Conservation (phyloP, 2,797 vertebrate species). For the Discoglossus pictus region DNA sequence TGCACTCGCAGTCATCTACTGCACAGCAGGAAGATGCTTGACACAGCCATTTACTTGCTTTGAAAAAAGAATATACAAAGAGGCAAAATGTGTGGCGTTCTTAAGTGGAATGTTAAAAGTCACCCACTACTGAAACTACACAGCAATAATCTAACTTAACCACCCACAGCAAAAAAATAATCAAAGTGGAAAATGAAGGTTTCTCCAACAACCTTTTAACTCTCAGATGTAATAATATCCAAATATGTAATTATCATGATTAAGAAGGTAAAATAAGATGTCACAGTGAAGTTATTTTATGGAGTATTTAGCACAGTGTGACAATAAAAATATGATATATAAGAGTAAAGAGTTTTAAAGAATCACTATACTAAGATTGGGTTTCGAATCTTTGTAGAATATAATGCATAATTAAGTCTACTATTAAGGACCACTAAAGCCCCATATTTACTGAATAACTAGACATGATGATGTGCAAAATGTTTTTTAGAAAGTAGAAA, state of each 20-base stretch:
- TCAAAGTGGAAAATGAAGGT: conserved; percentile 10
- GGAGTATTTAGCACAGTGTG: too few species aligned
- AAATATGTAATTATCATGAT: neutral
- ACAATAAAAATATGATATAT: too few species aligned
- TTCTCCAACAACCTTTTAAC: neutral
- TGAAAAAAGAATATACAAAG: conserved; percentile 17
- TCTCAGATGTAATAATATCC: neutral
- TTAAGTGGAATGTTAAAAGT: conserved; percentile 38
- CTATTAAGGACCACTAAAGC: too few species aligned
- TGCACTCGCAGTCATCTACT: conserved; percentile 44
- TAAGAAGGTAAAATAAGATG: too few species aligned
- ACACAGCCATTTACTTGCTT: conserved; percentile 44
- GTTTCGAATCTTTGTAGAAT: too few species aligned
- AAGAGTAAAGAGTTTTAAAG: too few species aligned
- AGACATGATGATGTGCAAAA: too few species aligned
- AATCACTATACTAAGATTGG: too few species aligned
- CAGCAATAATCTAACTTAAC: conserved; percentile 20
- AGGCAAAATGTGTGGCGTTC: conserved; percentile 33
- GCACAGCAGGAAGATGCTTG: conserved; percentile 42
- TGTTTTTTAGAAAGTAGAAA: too few species aligned
- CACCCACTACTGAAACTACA: conserved; percentile 30
- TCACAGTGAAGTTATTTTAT: too few species aligned
- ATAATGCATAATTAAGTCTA: too few species aligned
- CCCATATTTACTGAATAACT: too few species aligned
- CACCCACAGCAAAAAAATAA: conserved; percentile 25